Percentiles rank a stretch among this genome's conserved stretches.
Conservation (phyloP, 92 coral and sea anemone species). For the Phenganax subtilis region DNA sequence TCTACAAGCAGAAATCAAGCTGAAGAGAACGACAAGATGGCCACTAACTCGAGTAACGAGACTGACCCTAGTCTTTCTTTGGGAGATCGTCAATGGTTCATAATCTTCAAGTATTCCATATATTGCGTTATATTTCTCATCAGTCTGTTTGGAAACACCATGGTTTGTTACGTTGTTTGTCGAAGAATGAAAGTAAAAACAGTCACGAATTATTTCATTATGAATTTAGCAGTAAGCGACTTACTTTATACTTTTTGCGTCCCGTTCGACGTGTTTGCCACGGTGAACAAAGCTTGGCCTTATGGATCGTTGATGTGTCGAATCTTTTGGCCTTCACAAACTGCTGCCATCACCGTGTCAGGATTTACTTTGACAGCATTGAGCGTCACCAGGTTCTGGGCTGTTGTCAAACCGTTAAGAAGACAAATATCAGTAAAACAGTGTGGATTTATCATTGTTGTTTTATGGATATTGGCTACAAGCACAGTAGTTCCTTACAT, state of each 20-base stretch:
- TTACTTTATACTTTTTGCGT: conserved; percentile 82
- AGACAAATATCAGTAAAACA: conserved; percentile 64
- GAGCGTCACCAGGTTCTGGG: conserved; percentile 88
- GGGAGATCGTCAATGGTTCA: conserved; percentile 53
- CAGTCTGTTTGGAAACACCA: conserved; percentile 74
- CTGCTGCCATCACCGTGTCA: conserved; percentile 80
- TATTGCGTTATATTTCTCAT: conserved; percentile 80
- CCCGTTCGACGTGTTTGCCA: conserved; percentile 89
- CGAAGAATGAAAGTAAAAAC: conserved; percentile 86
- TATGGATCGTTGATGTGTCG: conserved; percentile 78
- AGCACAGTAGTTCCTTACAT: conserved; percentile 64
- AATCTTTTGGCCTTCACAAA: conserved; percentile 76
- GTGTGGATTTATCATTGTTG: conserved; percentile 47
- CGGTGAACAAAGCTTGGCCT: conserved; percentile 78
- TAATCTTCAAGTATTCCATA: conserved; percentile 63
- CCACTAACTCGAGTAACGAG: conserved; percentile 6
- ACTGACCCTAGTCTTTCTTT: not conserved
- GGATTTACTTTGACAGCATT: conserved; percentile 87
- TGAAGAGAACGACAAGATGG: not conserved
- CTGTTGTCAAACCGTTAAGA: conserved; percentile 79
- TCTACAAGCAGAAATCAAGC: too few species aligned
- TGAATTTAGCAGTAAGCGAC: conserved; percentile 87
- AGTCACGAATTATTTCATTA: conserved; percentile 86
- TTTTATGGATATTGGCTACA: conserved; percentile 63
- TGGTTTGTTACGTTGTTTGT: conserved; percentile 83